Percentiles rank a stretch among this genome's conserved stretches.
These are phyloP conservation scores for Euwallacea similis DNA, from an alignment of 1,140 invertebrate genomes.

Conservation along the genomic window DNA sequence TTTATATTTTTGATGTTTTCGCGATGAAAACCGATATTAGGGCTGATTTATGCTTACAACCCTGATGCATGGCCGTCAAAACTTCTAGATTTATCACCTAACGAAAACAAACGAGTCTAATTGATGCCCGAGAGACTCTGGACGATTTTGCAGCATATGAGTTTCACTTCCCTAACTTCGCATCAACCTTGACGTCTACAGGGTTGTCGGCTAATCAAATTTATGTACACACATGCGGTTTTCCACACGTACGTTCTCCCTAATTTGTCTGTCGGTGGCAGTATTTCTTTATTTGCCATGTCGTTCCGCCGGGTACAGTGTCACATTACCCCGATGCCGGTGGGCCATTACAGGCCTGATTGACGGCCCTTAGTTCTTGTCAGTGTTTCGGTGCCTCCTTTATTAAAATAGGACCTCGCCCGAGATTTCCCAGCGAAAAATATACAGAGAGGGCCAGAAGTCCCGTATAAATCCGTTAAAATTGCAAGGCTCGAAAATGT, in stretches of 20 bases:
- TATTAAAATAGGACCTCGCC: constrained; percentile 9
- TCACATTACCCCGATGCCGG: constrained; percentile 20
- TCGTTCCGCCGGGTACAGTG: constrained; percentile 8
- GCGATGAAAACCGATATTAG: constrained; percentile 18
- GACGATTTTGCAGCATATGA: not conserved
- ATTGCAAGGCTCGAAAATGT: not conserved
- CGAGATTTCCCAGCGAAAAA: not conserved
- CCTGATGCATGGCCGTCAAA: not conserved
- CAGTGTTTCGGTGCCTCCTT: not conserved
- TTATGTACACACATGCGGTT: constrained; percentile 19
- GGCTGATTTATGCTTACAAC: constrained; percentile 13
- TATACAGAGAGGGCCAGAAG: too few relatives aligned
- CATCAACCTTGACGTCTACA: constrained; percentile 14
- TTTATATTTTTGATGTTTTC: constrained; percentile 34
- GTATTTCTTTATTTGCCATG: constrained; percentile 25
- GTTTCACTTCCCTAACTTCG: constrained; percentile 10
- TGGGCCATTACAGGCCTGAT: constrained; percentile 14
- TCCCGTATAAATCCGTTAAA: not conserved
- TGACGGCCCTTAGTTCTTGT: constrained; percentile 26
- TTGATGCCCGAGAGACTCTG: not conserved
- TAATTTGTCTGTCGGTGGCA: constrained; percentile 23
- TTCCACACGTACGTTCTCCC: constrained; percentile 8
- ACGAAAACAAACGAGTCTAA: not conserved
- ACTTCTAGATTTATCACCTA: not conserved
- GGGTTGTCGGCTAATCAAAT: constrained; percentile 21